Conservation (phyloP, 2,113 vertebrate species). For the Aix galericulata region DNA sequence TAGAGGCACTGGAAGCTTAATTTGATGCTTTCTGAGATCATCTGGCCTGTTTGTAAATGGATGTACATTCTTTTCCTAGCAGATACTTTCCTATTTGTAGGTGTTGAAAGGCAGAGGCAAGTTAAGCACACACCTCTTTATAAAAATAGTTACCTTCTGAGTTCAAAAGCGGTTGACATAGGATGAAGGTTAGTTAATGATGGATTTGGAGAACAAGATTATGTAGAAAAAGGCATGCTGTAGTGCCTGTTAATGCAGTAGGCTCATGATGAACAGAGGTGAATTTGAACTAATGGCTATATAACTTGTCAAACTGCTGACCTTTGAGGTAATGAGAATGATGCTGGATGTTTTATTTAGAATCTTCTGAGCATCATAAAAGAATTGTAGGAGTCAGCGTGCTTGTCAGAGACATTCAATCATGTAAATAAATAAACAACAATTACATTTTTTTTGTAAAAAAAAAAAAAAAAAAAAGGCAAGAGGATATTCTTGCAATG, state of each 20-base stretch:
- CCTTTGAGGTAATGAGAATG: neutral
- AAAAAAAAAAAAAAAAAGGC: neutral
- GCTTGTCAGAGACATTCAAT: neutral
- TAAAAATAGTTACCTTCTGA: neutral
- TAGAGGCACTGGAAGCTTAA: neutral
- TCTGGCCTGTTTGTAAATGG: neutral
- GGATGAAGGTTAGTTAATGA: neutral
- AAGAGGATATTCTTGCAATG: neutral
- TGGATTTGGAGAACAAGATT: neutral
- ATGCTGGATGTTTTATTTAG: neutral
- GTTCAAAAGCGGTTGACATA: neutral
- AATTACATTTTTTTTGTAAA: too few relatives aligned
- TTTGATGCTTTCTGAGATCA: neutral
- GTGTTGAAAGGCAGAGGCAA: neutral
- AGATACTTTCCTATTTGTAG: neutral
- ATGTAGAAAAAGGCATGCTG: rapidly evolving
- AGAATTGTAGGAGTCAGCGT: neutral
- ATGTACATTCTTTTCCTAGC: neutral
- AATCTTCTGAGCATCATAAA: neutral
- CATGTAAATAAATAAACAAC: too few relatives aligned
- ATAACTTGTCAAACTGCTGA: neutral
- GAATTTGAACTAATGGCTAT: neutral
- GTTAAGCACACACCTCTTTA: neutral
- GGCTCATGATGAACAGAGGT: neutral
- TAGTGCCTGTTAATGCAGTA: neutral